Base-by-base conservation (phyloP, 2,113 vertebrate species). In the Uropsilus gracilis region DNA sequence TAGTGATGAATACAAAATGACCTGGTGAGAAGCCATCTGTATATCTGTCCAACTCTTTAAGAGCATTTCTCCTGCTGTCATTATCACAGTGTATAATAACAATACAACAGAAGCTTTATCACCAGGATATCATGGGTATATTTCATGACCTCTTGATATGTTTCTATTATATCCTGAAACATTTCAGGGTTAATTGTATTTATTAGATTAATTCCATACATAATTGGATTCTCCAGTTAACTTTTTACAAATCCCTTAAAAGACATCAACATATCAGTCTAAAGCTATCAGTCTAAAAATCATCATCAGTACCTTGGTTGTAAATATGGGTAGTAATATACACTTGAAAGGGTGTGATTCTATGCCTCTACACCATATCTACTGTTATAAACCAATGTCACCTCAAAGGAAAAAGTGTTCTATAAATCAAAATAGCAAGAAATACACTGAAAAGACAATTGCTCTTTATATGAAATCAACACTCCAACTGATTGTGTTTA, bases 11-110 rank as follows among this genome's bases (percentile, higher is more conserved):
- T 61, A 87, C 59, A 97, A 48, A 94, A 93, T 84, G 50, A 73
- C 91, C 93, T 94, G 66, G 89, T 94, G 94, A 94, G 96, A 92
- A 78, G 24, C 94, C 97, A 96, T 95, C 94, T 96, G 94, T 61
- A 93, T 89, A 89, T 89, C 73, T 89, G 63, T 91, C 93, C 69
- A 89, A 86, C 28, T 34, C 50, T 91, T 90, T 89, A 80, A 89
- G 90, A 89, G 18, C 78, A 48, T 80, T 90, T 86, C 39, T 91
- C 50, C 17, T 57, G 44, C 61, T 88, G 46, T 80, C 75, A 63
- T 93, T 69, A 83, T 53, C 75, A 75, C 50, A 69, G 44, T 68
- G 61, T 48, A 93, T 48, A 95, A 86, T 86, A 94, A 92, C 77
- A 86, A 72, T 89, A 32, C 20, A 95, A 66, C 91, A 96, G 94